These are phyloP conservation scores for Redunca redunca DNA, from an alignment of 2,113 vertebrate genomes.

Conservation along the genomic window DNA sequence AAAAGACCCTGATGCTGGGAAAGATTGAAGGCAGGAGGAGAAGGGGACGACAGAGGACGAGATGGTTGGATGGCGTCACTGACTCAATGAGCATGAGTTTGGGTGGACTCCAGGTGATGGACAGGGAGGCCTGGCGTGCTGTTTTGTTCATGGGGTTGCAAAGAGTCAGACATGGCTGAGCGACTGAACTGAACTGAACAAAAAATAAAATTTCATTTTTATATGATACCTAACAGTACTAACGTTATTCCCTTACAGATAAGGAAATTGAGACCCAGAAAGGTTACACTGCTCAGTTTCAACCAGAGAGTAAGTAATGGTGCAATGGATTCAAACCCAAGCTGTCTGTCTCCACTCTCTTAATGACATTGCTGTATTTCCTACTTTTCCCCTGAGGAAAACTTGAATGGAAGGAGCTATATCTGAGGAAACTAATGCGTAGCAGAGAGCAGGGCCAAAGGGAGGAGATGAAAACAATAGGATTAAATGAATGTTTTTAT, in stretches of 20 bases:
- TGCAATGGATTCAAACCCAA: not conserved
- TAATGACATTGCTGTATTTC: not conserved
- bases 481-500: not conserved
- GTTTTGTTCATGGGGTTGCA: rapidly evolving
- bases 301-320: not conserved
- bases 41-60: not conserved
- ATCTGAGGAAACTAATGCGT: not conserved
- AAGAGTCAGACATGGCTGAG: not conserved
- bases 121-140: not conserved
- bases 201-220: not conserved
- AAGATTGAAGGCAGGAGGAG: not conserved
- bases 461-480: not conserved
- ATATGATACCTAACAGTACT: not conserved
- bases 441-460: not conserved
- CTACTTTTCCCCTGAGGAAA: not conserved
- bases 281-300: not conserved
- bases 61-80: not conserved
- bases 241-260: not conserved
- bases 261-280: not conserved
- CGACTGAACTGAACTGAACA: not conserved
- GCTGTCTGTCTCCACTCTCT: not conserved
- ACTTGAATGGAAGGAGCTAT: not conserved
- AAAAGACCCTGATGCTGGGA: not conserved
- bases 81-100: not conserved
- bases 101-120: not conserved